Percentiles rank a stretch among this genome's conserved stretches.
phyloP scores from a whole-genome alignment of 2,888 invertebrate species.

The Leucophora obtusa region DNA sequence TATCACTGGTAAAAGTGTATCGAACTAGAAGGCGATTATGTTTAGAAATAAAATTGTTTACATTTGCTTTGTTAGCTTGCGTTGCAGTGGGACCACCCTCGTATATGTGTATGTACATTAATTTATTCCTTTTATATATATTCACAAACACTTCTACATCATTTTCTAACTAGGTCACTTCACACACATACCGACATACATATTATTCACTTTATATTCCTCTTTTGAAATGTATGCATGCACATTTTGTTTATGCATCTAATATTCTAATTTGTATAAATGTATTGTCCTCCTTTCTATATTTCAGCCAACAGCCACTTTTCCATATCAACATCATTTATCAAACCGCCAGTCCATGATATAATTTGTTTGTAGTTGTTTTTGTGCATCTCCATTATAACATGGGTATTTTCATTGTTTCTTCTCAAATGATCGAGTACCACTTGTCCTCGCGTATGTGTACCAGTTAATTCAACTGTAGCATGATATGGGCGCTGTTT shows the following conservation, averaged over 20 bases:
- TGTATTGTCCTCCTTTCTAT: not conserved
- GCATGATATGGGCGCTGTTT: slow-evolving; percentile 74
- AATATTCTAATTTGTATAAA: not conserved
- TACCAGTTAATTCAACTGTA: slow-evolving; percentile 81
- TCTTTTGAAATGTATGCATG: not conserved
- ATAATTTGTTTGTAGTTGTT: slow-evolving; percentile 66
- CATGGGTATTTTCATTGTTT: slow-evolving; percentile 62
- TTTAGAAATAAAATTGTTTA: too few relatives aligned
- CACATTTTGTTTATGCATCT: not conserved
- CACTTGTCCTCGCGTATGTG: slow-evolving; percentile 81
- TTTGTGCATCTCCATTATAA: slow-evolving; percentile 66
- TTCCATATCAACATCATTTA: slow-evolving; percentile 40
- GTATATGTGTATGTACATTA: too few relatives aligned
- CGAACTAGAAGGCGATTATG: too few relatives aligned
- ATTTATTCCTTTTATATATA: too few relatives aligned
- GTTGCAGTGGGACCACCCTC: too few relatives aligned
- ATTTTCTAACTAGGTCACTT: not conserved
- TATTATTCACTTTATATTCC: not conserved
- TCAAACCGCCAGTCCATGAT: slow-evolving; percentile 67
- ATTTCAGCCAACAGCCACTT: slow-evolving; percentile 28
- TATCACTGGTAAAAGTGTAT: too few relatives aligned
- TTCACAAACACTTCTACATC: not conserved
- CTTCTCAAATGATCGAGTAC: slow-evolving; percentile 80
- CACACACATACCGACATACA: not conserved
- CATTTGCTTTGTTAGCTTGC: too few relatives aligned